Evolutionary conservation across 2,797 vertebrate genomes (phyloP).

Genomic region (Cirrhinus mrigala): DNA sequence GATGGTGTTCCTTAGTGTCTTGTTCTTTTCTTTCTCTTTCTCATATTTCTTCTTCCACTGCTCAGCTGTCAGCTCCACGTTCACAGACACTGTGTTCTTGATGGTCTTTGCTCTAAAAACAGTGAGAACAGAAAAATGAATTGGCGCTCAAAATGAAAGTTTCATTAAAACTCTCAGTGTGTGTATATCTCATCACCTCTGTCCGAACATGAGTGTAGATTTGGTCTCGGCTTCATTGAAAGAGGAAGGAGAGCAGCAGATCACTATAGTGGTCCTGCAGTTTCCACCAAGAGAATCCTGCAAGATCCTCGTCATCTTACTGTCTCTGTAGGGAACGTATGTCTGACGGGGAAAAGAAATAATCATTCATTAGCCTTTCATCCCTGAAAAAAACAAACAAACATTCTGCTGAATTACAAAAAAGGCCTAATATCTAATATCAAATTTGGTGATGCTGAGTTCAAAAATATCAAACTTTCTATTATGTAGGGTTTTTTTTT

Average conservation of each 20-base stretch:
- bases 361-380: background rate
- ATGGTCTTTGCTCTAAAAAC: constrained; percentile 88
- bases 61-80: constrained; percentile 95
- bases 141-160: background rate
- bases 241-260: constrained; percentile 88
- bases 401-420: background rate
- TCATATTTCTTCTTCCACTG: constrained; percentile 99
- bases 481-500: no score
- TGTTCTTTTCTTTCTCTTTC: constrained; percentile 97
- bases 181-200: constrained; percentile 74
- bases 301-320: constrained; percentile 91
- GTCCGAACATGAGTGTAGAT: constrained; percentile 89
- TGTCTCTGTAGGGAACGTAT: constrained; percentile 89
- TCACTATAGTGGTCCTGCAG: constrained; percentile 89
- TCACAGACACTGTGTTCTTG: constrained; percentile 95
- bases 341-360: constrained; percentile 68
- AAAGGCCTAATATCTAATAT: background rate
- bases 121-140: background rate
- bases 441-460: background rate
- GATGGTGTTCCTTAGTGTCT: constrained; percentile 91
- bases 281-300: constrained; percentile 91
- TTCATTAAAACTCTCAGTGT: background rate
- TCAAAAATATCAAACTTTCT: background rate
- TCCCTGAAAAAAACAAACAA: background rate
- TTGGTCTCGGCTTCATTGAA: constrained; percentile 90